Conservation (phyloP, 2,113 vertebrate species). For the Capreolus pygargus region DNA sequence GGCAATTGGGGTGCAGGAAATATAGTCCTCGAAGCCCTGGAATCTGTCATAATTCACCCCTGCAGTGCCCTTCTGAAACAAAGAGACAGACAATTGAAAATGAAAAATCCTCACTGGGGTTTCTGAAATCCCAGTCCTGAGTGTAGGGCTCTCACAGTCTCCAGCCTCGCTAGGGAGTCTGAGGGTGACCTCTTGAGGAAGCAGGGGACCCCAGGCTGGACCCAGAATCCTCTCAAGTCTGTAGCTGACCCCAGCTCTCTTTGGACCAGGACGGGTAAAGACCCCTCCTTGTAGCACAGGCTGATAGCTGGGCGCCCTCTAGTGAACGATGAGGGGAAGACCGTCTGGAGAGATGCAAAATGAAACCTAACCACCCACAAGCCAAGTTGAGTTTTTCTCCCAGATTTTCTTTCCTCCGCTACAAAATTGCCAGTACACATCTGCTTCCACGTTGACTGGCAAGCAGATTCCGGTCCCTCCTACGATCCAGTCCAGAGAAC, state of each 20-base stretch:
- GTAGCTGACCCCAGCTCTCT: too few relatives aligned
- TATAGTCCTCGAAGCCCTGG: neutral
- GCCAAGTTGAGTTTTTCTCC: neutral
- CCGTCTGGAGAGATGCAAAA: neutral
- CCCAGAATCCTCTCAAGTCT: neutral
- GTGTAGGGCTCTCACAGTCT: neutral
- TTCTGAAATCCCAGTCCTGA: neutral
- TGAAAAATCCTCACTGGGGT: neutral
- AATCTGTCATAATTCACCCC: neutral
- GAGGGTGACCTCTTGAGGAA: neutral
- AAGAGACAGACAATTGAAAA: neutral
- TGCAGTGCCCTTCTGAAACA: neutral
- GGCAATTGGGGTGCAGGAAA: neutral
- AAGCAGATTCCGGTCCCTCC: neutral
- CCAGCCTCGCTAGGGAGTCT: neutral
- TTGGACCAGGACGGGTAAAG: neutral
- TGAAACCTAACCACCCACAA: neutral
- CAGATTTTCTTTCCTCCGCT: neutral
- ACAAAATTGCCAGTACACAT: neutral
- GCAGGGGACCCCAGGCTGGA: neutral
- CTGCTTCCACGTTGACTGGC: constrained; percentile 6
- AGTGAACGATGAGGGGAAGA: neutral
- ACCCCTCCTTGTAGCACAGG: rapidly evolving
- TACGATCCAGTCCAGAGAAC: neutral
- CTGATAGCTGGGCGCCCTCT: constrained; percentile 52